Percentiles rank a stretch among this genome's conserved stretches.
These are phyloP conservation scores for Prunella strophiata DNA, from an alignment of 2,797 vertebrate species.

Conservation along the genomic window DNA sequence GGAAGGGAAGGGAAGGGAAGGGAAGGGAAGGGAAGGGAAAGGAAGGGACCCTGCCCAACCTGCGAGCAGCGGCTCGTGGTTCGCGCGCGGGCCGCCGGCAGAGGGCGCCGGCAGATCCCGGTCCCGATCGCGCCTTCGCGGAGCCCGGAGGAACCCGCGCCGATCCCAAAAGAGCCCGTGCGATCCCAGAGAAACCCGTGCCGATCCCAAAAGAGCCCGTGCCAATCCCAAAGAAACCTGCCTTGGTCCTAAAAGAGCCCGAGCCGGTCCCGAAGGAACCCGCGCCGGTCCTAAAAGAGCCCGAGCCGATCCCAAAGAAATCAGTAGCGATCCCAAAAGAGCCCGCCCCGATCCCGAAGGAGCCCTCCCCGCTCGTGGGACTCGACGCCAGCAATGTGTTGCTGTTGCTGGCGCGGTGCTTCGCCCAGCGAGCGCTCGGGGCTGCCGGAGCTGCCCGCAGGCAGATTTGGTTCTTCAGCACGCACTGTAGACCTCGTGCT, in stretches of 20 bases:
- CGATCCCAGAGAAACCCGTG: no score
- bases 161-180: accelerated
- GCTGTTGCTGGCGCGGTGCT: not conserved
- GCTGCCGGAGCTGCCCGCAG: not conserved
- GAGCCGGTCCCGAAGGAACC: accelerated
- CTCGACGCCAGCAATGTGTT: accelerated
- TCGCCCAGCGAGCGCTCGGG: not conserved
- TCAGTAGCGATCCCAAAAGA: no score
- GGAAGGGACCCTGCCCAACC: not conserved
- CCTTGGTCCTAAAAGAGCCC: accelerated
- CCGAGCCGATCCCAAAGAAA: accelerated
- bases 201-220: no score
- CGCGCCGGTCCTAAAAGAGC: accelerated
- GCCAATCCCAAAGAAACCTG: no score
- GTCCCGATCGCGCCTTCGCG: not conserved
- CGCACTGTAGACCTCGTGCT: not conserved
- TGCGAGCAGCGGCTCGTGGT: not conserved
- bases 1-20: no score
- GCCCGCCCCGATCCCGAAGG: accelerated
- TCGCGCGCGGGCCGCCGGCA: not conserved
- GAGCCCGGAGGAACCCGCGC: not conserved
- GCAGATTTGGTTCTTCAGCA: not conserved
- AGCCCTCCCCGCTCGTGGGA: accelerated
- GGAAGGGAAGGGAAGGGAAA: no score
- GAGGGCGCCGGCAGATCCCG: conserved; percentile 5